Evolutionary conservation across 2,797 vertebrate genomes (phyloP).

Genomic region (Knipowitschia caucasica): DNA sequence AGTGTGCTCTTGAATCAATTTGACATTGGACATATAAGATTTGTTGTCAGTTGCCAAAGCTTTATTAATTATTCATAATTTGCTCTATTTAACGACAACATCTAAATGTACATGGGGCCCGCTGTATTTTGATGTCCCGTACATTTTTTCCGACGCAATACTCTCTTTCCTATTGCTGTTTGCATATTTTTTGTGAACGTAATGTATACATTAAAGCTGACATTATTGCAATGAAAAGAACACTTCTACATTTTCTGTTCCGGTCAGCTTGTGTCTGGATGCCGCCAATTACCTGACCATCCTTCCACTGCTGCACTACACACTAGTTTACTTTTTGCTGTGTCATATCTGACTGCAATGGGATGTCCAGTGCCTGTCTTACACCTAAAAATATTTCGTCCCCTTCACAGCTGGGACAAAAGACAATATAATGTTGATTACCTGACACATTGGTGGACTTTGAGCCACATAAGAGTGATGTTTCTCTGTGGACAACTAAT

Average conservation of each 20-base stretch:
- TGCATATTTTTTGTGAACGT: too few species aligned
- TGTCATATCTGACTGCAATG: slow-evolving; percentile 43
- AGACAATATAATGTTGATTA: slow-evolving; percentile 49
- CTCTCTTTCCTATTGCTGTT: not conserved
- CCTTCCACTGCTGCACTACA: slow-evolving; percentile 31
- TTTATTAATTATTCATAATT: slow-evolving; percentile 7
- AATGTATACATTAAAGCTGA: too few species aligned
- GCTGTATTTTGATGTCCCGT: not conserved
- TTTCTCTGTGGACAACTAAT: slow-evolving; percentile 88
- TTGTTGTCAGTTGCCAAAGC: slow-evolving; percentile 1
- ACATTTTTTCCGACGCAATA: not conserved
- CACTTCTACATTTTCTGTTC: slow-evolving; percentile 23
- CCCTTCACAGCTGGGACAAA: slow-evolving; percentile 35
- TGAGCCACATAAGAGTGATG: slow-evolving; percentile 68
- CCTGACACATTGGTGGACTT: slow-evolving; percentile 63
- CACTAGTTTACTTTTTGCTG: slow-evolving; percentile 40
- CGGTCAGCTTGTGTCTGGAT: slow-evolving; percentile 39
- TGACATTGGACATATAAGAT: not conserved
- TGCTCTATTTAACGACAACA: not conserved
- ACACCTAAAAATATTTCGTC: slow-evolving; percentile 29
- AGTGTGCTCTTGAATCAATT: not conserved
- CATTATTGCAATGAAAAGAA: not conserved
- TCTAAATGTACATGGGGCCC: not conserved
- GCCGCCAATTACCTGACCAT: slow-evolving; percentile 54
- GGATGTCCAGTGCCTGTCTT: slow-evolving; percentile 35